phyloP scores from a whole-genome alignment of 2,888 invertebrate genomes.

The Drosophila putrida region DNA sequence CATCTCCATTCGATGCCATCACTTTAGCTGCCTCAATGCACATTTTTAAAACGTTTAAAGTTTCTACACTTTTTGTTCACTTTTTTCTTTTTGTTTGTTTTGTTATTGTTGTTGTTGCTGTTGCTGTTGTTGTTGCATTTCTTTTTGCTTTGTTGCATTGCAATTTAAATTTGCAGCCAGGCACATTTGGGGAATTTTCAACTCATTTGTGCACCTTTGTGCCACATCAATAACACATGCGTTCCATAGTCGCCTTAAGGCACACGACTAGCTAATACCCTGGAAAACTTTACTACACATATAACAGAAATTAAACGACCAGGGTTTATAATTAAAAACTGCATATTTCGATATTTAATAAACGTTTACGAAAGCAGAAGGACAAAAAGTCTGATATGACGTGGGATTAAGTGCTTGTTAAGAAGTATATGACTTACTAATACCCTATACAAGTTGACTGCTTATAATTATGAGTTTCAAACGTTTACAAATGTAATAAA shows the following conservation, averaged over 20 bases:
- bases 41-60: slow-evolving; percentile 58
- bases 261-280: slow-evolving; percentile 7
- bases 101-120: neutral
- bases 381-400: neutral
- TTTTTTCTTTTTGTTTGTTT: neutral
- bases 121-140: neutral
- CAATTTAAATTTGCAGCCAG: slow-evolving; percentile 35
- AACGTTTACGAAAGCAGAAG: slow-evolving; percentile 16
- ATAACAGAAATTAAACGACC: no score
- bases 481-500: slow-evolving; percentile 6
- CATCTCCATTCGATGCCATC: slow-evolving; percentile 18
- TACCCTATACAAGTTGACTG: no score
- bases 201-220: slow-evolving; percentile 56
- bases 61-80: slow-evolving; percentile 25
- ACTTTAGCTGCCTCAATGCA: slow-evolving; percentile 39
- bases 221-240: slow-evolving; percentile 28
- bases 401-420: no score
- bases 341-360: no score
- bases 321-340: no score
- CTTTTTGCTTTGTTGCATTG: slow-evolving; percentile 13
- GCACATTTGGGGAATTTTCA: slow-evolving; percentile 60
- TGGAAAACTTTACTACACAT: neutral
- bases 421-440: neutral
- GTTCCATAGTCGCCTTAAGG: neutral
- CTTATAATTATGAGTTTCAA: neutral